Conservation (phyloP, 1,140 invertebrate genomes). For the Penaeus japonicus region DNA sequence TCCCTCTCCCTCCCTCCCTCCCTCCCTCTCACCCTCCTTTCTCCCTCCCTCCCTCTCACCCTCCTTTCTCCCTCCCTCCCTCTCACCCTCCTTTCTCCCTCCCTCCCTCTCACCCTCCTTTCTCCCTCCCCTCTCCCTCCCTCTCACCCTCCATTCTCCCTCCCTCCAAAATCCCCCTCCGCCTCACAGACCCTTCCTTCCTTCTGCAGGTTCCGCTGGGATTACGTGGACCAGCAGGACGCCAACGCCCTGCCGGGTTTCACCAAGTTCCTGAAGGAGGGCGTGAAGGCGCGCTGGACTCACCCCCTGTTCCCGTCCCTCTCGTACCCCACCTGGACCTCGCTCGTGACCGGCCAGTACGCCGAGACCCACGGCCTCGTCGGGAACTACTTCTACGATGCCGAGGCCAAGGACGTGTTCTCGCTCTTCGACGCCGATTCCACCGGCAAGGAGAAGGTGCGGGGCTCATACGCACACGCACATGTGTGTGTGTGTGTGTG, state of each 20-base stretch:
- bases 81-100: background rate
- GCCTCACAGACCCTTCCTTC: too few relatives aligned
- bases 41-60: too few relatives aligned
- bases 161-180: background rate
- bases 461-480: background rate
- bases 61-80: too few relatives aligned
- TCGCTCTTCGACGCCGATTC: conserved; percentile 61
- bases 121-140: background rate
- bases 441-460: conserved; percentile 58
- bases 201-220: conserved; percentile 62
- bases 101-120: background rate
- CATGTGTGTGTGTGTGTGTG: too few relatives aligned
- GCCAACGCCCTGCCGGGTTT: conserved; percentile 60
- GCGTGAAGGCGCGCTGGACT: conserved; percentile 62
- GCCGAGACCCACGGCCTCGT: conserved; percentile 59
- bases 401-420: conserved; percentile 57
- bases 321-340: conserved; percentile 62
- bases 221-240: conserved; percentile 61
- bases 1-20: too few relatives aligned
- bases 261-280: conserved; percentile 61
- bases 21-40: too few relatives aligned
- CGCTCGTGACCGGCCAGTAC: conserved; percentile 56
- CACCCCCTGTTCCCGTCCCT: conserved; percentile 62
- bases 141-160: background rate
- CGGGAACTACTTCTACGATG: conserved; percentile 66